phyloP scores from a whole-genome alignment of 2,113 vertebrate genomes.

The Notothenia coriiceps region DNA sequence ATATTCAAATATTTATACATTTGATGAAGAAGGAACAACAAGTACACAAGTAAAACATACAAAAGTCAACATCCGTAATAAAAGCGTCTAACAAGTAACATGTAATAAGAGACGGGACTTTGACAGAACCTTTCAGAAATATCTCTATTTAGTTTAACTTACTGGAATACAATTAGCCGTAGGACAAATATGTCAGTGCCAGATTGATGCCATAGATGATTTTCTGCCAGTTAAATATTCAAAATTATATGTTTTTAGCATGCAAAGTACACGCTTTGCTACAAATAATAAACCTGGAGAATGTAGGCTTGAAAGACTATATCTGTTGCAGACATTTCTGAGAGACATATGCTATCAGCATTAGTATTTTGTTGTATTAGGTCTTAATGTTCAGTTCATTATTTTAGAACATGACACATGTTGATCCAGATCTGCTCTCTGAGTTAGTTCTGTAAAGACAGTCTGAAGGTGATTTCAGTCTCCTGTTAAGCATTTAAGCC shows the following conservation, averaged over 20 bases:
- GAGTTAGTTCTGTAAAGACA: slow-evolving; percentile 11
- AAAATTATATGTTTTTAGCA: slow-evolving; percentile 1
- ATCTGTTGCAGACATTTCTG: background rate
- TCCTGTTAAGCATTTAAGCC: slow-evolving; percentile 38
- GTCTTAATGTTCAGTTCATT: background rate
- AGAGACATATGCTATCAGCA: background rate
- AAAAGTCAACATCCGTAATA: too few species aligned
- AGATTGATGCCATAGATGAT: background rate
- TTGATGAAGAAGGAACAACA: too few species aligned
- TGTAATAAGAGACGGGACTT: background rate
- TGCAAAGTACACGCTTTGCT: slow-evolving; percentile 9
- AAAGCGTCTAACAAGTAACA: too few species aligned
- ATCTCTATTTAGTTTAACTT: background rate
- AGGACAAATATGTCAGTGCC: background rate
- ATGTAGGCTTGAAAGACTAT: background rate
- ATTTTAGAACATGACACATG: background rate
- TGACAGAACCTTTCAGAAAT: background rate
- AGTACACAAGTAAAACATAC: too few species aligned
- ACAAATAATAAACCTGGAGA: slow-evolving; percentile 1
- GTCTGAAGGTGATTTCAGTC: slow-evolving; percentile 29
- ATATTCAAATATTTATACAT: too few species aligned
- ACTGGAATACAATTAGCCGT: background rate
- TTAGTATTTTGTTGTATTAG: background rate
- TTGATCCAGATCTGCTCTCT: slow-evolving; percentile 11
- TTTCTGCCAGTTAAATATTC: slow-evolving; percentile 3